These are phyloP conservation scores for Eulithis prunata DNA, from an alignment of 2,888 invertebrate species.

Conservation along the genomic window DNA sequence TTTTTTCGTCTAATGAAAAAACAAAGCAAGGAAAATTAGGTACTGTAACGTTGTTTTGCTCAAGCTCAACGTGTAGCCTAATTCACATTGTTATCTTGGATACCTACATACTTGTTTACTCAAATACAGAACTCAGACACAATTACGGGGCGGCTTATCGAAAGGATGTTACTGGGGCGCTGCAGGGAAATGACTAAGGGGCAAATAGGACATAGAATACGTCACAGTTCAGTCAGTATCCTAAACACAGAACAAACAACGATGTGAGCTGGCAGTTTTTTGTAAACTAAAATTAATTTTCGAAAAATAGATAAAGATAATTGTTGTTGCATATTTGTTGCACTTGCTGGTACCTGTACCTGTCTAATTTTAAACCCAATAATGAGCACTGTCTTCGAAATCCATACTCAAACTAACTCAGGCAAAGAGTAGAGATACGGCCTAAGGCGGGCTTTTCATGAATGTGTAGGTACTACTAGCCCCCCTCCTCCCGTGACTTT, in stretches of 20 bases:
- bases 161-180: constrained; percentile 31
- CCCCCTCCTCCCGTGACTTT: constrained; percentile 9
- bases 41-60: constrained; percentile 33
- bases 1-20: neutral
- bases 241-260: too few relatives aligned
- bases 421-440: too few relatives aligned
- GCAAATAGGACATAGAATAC: neutral
- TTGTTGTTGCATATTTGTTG: too few relatives aligned
- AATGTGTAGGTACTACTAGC: neutral
- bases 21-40: constrained; percentile 2
- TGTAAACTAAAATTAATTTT: too few relatives aligned
- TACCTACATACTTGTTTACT: constrained; percentile 42
- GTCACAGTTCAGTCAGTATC: too few relatives aligned
- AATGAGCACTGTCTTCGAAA: too few relatives aligned
- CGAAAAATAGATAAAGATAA: too few relatives aligned
- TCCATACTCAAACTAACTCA: too few relatives aligned
- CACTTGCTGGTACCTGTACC: too few relatives aligned
- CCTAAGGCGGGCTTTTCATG: neutral
- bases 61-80: constrained; percentile 32
- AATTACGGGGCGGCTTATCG: constrained; percentile 46
- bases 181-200: constrained; percentile 17
- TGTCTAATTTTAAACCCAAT: too few relatives aligned
- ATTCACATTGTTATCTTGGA: constrained; percentile 40
- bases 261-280: too few relatives aligned
- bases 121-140: constrained; percentile 42